Percentiles rank a stretch among this genome's conserved stretches.
Conservation (phyloP, 2,797 vertebrate species). For the Cirrhinus molitorella region DNA sequence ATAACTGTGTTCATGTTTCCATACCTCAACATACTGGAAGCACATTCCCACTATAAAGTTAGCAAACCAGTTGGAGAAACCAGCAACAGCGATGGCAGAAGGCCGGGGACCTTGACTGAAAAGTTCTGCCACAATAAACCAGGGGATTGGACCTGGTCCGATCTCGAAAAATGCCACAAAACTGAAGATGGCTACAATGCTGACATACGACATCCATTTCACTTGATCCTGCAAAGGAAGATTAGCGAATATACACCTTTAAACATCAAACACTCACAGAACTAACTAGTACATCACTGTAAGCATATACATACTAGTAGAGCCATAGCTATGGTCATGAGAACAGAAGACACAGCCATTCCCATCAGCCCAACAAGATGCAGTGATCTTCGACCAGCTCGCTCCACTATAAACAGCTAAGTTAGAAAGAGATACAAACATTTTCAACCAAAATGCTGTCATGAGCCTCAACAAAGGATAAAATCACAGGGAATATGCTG, state of each 20-base stretch:
- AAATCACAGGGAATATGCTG: background rate
- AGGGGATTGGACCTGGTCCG: conserved; percentile 94
- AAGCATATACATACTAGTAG: conserved; percentile 81
- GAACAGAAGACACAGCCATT: conserved; percentile 89
- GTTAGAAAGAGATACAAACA: background rate
- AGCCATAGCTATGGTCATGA: conserved; percentile 90
- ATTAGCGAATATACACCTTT: background rate
- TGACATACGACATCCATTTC: conserved; percentile 91
- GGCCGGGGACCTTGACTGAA: conserved; percentile 97
- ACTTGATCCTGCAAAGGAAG: conserved; percentile 80
- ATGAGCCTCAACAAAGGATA: background rate
- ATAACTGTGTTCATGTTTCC: conserved; percentile 2
- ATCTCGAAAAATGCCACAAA: conserved; percentile 98
- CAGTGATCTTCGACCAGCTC: conserved; percentile 88
- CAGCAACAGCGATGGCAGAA: conserved; percentile 89
- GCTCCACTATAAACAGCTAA: conserved; percentile 94
- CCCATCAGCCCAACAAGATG: conserved; percentile 91
- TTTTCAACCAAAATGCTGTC: conserved; percentile 1
- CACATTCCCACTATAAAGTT: conserved; percentile 96
- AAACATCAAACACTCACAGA: background rate
- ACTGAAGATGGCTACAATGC: conserved; percentile 91
- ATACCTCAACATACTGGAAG: conserved; percentile 94
- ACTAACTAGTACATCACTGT: background rate
- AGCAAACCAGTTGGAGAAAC: conserved; percentile 95
- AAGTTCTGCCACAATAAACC: conserved; percentile 96